Evolutionary conservation across 2,113 vertebrate genomes (phyloP).

Genomic region (Tyto alba): DNA sequence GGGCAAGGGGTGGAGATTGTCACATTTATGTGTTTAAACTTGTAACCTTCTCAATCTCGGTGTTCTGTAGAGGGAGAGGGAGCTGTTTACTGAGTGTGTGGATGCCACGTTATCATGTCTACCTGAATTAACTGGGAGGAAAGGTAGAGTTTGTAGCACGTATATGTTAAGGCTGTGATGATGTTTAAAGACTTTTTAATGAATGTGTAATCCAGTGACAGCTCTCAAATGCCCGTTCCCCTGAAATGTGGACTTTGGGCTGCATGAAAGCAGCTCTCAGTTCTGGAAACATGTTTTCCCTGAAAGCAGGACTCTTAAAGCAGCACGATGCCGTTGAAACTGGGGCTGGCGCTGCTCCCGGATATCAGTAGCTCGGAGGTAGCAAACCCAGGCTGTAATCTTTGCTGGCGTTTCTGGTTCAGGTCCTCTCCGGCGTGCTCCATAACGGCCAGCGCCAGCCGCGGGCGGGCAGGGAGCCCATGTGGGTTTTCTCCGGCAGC

Average conservation of each 20-base stretch:
- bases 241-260: background rate
- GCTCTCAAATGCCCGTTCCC: background rate
- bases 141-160: rapidly evolving
- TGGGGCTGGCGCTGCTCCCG: background rate
- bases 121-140: background rate
- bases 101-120: background rate
- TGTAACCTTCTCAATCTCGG: background rate
- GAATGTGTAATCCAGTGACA: background rate
- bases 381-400: background rate
- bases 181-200: background rate
- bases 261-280: background rate
- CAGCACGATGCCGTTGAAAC: background rate
- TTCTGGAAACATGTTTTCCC: background rate
- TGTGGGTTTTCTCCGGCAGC: background rate
- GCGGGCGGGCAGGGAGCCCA: background rate
- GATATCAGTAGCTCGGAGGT: background rate
- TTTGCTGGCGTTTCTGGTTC: background rate
- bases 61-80: background rate
- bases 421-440: background rate
- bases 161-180: background rate
- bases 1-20: background rate
- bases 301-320: background rate
- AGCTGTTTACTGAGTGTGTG: background rate
- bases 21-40: background rate
- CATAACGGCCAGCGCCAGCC: background rate